A percentile compares a stretch with the other conserved stretches of the same genome.
Conservation (phyloP, 2,888 invertebrate genomes). For the Tenthredo distinguenda region DNA sequence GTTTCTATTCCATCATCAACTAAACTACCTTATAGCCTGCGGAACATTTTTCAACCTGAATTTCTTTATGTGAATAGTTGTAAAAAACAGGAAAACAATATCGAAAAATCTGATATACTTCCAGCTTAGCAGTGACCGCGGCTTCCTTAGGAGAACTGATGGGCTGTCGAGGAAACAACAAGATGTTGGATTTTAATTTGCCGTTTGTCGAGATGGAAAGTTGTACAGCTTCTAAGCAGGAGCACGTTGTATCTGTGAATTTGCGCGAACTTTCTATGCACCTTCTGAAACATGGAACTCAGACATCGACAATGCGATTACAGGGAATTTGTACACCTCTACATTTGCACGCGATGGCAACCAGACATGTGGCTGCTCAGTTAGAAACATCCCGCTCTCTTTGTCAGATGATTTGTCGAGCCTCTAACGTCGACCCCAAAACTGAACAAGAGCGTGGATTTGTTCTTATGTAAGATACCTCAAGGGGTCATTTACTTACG, state of each 20-base stretch:
- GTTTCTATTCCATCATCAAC: constrained; percentile 71
- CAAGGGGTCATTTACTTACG: background rate
- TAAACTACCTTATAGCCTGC: too few relatives aligned
- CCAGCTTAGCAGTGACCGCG: constrained; percentile 68
- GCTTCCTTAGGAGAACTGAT: constrained; percentile 73
- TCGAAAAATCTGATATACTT: background rate
- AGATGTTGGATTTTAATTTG: constrained; percentile 77
- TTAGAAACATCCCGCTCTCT: constrained; percentile 89
- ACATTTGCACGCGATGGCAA: constrained; percentile 89
- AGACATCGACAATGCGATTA: constrained; percentile 64
- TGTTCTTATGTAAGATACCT: constrained; percentile 85
- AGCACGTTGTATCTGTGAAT: constrained; percentile 93
- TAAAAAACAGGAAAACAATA: background rate
- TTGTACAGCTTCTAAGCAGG: constrained; percentile 93
- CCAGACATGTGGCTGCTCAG: constrained; percentile 90
- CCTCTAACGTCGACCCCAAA: constrained; percentile 84
- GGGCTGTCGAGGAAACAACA: constrained; percentile 69
- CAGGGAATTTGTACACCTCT: constrained; percentile 81
- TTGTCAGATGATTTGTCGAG: constrained; percentile 87
- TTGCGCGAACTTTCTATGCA: constrained; percentile 92
- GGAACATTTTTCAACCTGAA: background rate
- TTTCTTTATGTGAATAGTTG: background rate
- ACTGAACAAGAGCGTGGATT: constrained; percentile 88
- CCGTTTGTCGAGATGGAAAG: constrained; percentile 92
- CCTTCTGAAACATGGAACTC: constrained; percentile 84